Evolutionary conservation across 30 jellyfish, hydroid and myxozoan genomes (phyloP).

Genomic region (Cassiopea xamachana): DNA sequence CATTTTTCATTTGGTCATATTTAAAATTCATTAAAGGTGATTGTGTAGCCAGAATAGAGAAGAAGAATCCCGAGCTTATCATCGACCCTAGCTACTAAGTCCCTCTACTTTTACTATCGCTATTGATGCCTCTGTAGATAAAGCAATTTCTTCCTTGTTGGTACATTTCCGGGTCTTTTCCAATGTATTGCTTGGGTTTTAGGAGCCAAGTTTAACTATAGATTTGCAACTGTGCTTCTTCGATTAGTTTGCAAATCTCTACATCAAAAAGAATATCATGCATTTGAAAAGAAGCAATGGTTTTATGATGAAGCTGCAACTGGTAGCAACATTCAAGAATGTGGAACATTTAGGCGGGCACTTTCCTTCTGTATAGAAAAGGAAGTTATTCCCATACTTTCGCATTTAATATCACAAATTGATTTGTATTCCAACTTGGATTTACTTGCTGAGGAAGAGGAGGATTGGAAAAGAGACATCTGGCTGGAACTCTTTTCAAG

Average conservation of each 20-base stretch:
- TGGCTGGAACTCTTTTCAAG: conserved; percentile 40
- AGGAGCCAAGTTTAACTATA: background rate
- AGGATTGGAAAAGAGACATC: conserved; percentile 5
- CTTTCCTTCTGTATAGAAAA: conserved; percentile 66
- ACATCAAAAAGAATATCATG: conserved; percentile 17
- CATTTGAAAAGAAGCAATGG: conserved; percentile 52
- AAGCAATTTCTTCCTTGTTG: background rate
- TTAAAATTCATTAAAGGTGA: too few relatives aligned
- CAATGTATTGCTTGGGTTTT: background rate
- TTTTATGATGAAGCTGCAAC: conserved; percentile 76
- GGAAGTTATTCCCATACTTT: conserved; percentile 56
- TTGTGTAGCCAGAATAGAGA: too few relatives aligned
- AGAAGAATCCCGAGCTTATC: too few relatives aligned
- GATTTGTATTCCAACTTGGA: conserved; percentile 63
- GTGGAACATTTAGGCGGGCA: conserved; percentile 87
- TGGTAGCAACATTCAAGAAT: conserved; percentile 68
- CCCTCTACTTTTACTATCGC: too few relatives aligned
- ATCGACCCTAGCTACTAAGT: too few relatives aligned
- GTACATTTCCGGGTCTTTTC: background rate
- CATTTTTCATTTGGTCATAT: too few relatives aligned
- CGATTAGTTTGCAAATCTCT: conserved; percentile 18
- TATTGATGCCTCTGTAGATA: conserved; percentile 1
- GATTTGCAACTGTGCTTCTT: conserved; percentile 20
- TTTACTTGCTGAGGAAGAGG: background rate
- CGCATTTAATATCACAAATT: conserved; percentile 32